These are phyloP conservation scores for Phoronis australis DNA, from an alignment of 2,888 invertebrate genomes.

Conservation along the genomic window DNA sequence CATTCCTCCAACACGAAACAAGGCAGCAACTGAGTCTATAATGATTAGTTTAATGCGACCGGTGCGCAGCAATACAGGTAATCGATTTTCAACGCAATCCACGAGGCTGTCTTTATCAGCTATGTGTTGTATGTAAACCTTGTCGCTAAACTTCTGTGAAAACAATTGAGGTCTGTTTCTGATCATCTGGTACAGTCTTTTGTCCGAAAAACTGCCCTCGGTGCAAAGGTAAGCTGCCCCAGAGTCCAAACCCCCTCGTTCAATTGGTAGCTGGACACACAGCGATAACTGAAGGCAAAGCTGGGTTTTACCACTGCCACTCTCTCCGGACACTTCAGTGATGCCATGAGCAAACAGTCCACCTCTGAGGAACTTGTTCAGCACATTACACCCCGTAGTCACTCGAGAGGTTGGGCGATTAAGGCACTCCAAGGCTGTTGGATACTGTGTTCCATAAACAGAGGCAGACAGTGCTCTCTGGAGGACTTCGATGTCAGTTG, in stretches of 20 bases:
- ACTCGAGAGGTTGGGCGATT: too few species aligned
- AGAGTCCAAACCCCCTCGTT: slow-evolving; percentile 57
- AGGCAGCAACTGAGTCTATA: slow-evolving; percentile 70
- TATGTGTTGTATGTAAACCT: slow-evolving; percentile 65
- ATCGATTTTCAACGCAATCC: slow-evolving; percentile 53
- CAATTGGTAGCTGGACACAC: slow-evolving; percentile 60
- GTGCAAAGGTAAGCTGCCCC: slow-evolving; percentile 71
- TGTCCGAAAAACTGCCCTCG: slow-evolving; percentile 71
- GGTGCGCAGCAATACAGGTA: slow-evolving; percentile 58
- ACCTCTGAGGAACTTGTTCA: too few species aligned
- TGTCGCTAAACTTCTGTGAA: slow-evolving; percentile 51
- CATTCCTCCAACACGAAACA: slow-evolving; percentile 60
- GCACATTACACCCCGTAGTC: too few species aligned
- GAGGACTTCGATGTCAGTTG: too few species aligned
- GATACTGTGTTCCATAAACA: too few species aligned
- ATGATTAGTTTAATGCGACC: slow-evolving; percentile 62
- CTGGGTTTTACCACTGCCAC: slow-evolving; percentile 78
- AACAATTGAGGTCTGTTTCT: too few species aligned
- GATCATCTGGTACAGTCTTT: slow-evolving; percentile 60
- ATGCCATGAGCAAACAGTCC: slow-evolving; percentile 67
- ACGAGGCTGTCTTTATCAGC: slow-evolving; percentile 54
- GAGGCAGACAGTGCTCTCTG: too few species aligned
- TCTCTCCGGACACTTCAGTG: slow-evolving; percentile 75
- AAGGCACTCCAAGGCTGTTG: too few species aligned
- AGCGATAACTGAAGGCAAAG: slow-evolving; percentile 68